phyloP scores from a whole-genome alignment of 2,888 invertebrate genomes.

The Thumatha senex region DNA sequence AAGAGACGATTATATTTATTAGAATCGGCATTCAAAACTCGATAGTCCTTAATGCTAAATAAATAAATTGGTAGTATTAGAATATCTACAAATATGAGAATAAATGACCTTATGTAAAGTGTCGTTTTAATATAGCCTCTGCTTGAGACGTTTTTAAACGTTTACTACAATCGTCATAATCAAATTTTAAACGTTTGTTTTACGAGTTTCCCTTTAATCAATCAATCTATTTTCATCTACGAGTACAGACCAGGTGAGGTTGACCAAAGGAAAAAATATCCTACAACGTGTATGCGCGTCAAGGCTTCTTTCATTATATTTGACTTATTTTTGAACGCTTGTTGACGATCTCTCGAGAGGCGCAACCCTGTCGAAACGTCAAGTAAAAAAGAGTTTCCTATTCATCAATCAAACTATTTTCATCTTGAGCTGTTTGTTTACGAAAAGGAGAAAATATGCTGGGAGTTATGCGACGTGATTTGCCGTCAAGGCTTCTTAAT shows the following conservation, averaged over 20 bases:
- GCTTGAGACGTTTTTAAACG: background rate
- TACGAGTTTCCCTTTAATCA: background rate
- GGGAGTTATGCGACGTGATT: background rate
- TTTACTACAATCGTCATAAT: background rate
- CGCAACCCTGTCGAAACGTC: too few species aligned
- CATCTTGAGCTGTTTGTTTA: background rate
- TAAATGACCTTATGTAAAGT: constrained; percentile 26
- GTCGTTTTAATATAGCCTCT: constrained; percentile 19
- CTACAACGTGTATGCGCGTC: background rate
- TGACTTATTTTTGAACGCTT: constrained; percentile 11
- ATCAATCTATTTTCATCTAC: background rate
- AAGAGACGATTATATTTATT: constrained; percentile 4
- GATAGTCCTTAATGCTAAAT: constrained; percentile 17
- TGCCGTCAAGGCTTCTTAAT: too few species aligned
- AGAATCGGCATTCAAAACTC: constrained; percentile 15
- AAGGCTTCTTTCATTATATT: background rate
- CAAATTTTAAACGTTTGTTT: background rate
- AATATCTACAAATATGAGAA: constrained; percentile 8
- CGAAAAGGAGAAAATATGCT: background rate
- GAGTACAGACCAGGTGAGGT: background rate
- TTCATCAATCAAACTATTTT: background rate
- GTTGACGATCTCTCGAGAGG: too few species aligned
- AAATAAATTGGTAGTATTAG: constrained; percentile 18
- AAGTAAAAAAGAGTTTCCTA: background rate
- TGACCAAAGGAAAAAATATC: background rate